Percentiles rank a stretch among this genome's conserved stretches.
Conservation (phyloP, 2,797 vertebrate species). For the Scolopax bukidnonensis region DNA sequence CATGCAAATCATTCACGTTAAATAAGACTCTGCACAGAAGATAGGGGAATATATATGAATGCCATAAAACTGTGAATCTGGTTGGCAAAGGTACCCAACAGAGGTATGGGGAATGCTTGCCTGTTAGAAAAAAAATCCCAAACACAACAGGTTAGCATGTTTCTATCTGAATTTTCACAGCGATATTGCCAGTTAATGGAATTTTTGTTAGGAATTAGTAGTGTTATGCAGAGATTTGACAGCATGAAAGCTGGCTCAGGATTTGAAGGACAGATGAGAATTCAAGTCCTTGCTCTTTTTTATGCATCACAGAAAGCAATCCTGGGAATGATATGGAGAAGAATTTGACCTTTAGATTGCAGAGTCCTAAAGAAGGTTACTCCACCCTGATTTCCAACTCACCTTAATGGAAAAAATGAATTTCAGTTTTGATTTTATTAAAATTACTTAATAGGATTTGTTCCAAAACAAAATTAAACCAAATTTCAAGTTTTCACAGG, state of each 20-base stretch:
- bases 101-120: neutral
- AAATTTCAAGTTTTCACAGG: neutral
- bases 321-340: neutral
- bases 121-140: fast-evolving
- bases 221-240: neutral
- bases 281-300: neutral
- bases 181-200: neutral
- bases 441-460: neutral
- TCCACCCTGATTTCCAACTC: neutral
- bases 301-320: neutral
- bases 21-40: neutral
- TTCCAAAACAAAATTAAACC: neutral
- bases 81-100: neutral
- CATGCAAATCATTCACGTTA: neutral
- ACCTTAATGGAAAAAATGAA: neutral
- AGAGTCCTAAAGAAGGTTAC: neutral
- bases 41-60: neutral
- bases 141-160: neutral
- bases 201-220: neutral
- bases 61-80: neutral
- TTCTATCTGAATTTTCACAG: neutral
- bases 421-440: neutral
- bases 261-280: neutral
- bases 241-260: neutral
- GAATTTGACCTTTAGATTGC: neutral